Conservation (phyloP, 2,797 vertebrate species). For the Apogon hyalosoma region DNA sequence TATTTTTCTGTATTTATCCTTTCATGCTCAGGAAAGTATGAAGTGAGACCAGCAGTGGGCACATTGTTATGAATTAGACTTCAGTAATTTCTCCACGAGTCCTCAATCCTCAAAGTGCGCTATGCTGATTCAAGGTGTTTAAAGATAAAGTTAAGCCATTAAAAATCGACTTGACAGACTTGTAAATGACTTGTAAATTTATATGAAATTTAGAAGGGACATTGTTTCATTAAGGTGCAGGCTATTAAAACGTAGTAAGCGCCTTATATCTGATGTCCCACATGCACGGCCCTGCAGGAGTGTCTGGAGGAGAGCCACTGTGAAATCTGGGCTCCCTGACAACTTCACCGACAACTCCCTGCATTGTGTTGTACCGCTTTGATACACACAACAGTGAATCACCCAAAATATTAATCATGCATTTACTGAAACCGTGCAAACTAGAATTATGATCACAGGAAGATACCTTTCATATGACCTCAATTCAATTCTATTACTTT, state of each 20-base stretch:
- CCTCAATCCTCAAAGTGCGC: conserved; percentile 21
- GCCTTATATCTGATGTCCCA: conserved; percentile 47
- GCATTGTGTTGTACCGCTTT: conserved; percentile 37
- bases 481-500: no score
- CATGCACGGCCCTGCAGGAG: conserved; percentile 42
- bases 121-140: conserved; percentile 49
- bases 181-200: conserved; percentile 44
- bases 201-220: conserved; percentile 49
- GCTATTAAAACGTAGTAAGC: conserved; percentile 56
- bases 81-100: conserved; percentile 19
- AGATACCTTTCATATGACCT: no score
- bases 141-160: conserved; percentile 48
- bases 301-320: conserved; percentile 57
- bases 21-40: conserved; percentile 53
- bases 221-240: conserved; percentile 54
- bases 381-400: conserved; percentile 12
- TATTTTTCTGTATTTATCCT: conserved; percentile 58
- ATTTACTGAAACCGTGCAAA: no score
- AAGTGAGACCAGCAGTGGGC: conserved; percentile 40
- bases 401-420: not conserved
- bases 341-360: conserved; percentile 50
- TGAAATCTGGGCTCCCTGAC: conserved; percentile 62
- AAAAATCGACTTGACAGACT: conserved; percentile 44
- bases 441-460: no score
- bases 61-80: conserved; percentile 37